These are phyloP conservation scores for Neostethus bicornis DNA, from an alignment of 2,797 vertebrate genomes.

Conservation along the genomic window DNA sequence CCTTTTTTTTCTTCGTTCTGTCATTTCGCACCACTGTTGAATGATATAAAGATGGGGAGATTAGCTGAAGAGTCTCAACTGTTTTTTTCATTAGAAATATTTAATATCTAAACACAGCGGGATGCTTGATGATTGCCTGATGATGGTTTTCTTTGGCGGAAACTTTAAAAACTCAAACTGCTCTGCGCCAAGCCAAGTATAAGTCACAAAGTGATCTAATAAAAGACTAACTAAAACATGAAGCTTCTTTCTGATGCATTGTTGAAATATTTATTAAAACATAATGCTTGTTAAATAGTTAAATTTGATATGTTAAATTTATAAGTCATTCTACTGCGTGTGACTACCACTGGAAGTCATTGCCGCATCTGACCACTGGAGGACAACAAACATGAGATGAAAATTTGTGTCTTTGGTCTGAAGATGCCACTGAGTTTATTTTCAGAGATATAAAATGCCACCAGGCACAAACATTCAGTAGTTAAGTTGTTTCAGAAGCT, in stretches of 20 bases:
- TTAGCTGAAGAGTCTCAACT: background rate
- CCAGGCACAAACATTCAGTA: background rate
- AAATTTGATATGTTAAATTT: too few species aligned
- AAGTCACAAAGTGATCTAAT: too few species aligned
- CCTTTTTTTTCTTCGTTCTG: conserved; percentile 94
- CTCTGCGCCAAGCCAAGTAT: too few species aligned
- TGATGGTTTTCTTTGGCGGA: too few species aligned
- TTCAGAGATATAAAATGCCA: background rate
- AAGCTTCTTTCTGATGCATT: too few species aligned
- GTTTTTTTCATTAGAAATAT: background rate
- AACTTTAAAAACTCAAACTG: too few species aligned
- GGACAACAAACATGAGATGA: conserved; percentile 35
- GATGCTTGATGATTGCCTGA: too few species aligned
- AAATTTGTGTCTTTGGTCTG: background rate
- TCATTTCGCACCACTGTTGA: conserved; percentile 85
- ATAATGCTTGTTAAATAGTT: too few species aligned
- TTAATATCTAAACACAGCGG: background rate
- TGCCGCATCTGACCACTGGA: conserved; percentile 48
- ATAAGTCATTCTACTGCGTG: too few species aligned
- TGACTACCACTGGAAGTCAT: too few species aligned
- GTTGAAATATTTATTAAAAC: too few species aligned
- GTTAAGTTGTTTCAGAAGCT: background rate
- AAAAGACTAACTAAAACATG: too few species aligned
- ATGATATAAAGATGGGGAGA: background rate
- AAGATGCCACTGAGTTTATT: background rate